Evolutionary conservation across 2,113 vertebrate genomes (phyloP).

Genomic region (Corythornis vintsioides): DNA sequence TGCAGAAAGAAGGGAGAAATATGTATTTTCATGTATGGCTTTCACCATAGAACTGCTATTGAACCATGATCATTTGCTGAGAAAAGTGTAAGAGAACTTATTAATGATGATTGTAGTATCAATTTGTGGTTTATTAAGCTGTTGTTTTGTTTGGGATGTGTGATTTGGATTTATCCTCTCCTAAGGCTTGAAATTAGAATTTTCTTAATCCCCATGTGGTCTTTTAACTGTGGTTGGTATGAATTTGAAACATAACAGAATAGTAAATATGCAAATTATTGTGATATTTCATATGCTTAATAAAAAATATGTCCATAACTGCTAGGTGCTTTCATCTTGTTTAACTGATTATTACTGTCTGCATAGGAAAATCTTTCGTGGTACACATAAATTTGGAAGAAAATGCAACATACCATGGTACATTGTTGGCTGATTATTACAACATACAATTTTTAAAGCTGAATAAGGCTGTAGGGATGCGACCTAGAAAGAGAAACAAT

Average conservation of each 20-base stretch:
- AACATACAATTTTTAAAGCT: background rate
- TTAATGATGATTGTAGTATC: background rate
- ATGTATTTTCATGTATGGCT: background rate
- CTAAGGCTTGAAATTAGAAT: background rate
- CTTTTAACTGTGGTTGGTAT: background rate
- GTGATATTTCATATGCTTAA: constrained; percentile 27
- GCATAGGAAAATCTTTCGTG: background rate
- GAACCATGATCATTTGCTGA: background rate
- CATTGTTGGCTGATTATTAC: background rate
- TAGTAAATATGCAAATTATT: background rate
- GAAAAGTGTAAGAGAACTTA: background rate
- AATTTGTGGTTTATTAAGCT: background rate
- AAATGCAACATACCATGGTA: background rate
- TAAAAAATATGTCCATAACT: constrained; percentile 21
- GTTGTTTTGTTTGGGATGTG: background rate
- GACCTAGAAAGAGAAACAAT: background rate
- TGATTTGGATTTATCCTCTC: background rate
- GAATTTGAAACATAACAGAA: background rate
- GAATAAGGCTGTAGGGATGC: background rate
- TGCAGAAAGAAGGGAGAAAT: background rate
- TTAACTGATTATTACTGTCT: background rate
- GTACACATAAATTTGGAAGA: background rate
- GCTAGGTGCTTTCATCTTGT: background rate
- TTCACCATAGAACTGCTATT: background rate
- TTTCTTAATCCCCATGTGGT: background rate